Base-by-base conservation (phyloP, 2,888 invertebrate species). In the Patella ulyssiponensis region DNA sequence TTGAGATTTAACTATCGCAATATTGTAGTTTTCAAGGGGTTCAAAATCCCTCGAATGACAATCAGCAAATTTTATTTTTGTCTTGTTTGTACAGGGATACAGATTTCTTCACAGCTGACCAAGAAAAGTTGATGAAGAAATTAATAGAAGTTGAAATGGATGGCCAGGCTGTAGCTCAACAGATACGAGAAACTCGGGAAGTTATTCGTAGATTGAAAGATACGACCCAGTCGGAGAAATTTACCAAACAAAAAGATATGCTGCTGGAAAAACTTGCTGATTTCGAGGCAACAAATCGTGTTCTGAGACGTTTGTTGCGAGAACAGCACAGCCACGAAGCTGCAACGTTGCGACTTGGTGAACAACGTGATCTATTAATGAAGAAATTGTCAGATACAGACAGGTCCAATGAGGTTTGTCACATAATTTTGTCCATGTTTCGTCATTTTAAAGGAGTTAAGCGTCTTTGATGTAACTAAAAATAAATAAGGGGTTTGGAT, bases 131-230 rank as follows among this genome's bases (percentile, higher is more conserved):
- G 81, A 90, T 91, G 90, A 90, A 90, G 86, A 91, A 91, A 76
- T 79, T 91, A 78, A 89, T 91, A 23, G 91, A 91, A 77, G 90
- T 89, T 14, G 91, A 91, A 83, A 88, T 91, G 89, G 91, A 91
- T 77, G 90, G 91, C 12, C 90, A 91, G 83, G 87, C 88, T 9
- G 90, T 90, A 1, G 86, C 87, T 3, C 88, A 90, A 79, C 90
- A 91, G 77, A 85, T 85, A 1, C 84, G 87, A 51, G 88, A 88
- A 33, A 83, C 90, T 51, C 81, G 87, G 33, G 90, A 90, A 71
- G 79, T 86, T 5, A 81, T 90, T 23, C 79, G 88, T 1, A 85
- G 88, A 64, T 84, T 90, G n/a, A 83, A 84, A 77, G 88, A 90
- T 85, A 90, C 86, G 2, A 76, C 84, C 4, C 89, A 90, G 74